Conservation (phyloP, 1,140 invertebrate species). For the Asbolus verrucosus region DNA sequence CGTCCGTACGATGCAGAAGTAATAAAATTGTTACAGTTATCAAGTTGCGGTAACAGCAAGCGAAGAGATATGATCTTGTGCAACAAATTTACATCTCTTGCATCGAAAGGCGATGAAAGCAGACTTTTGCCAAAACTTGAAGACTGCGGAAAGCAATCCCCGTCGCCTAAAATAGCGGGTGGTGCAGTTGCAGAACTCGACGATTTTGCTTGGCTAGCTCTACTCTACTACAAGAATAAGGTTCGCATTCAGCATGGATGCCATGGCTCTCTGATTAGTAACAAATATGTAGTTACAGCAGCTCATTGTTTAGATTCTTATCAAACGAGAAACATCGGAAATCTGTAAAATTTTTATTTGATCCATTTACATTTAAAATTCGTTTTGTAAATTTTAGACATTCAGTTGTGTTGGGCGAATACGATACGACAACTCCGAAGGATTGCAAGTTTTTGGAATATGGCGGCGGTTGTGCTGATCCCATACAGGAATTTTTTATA, state of each 20-base stretch:
- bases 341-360: slow-evolving; percentile 19
- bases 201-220: slow-evolving; percentile 68
- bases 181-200: slow-evolving; percentile 64
- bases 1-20: too few relatives aligned
- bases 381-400: not conserved
- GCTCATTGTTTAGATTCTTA: slow-evolving; percentile 67
- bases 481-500: not conserved
- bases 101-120: too few relatives aligned
- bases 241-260: slow-evolving; percentile 62
- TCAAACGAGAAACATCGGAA: slow-evolving; percentile 46
- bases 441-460: slow-evolving; percentile 63
- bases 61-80: too few relatives aligned
- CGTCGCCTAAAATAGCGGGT: not conserved
- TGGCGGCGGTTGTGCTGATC: slow-evolving; percentile 38
- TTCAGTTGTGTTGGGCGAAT: slow-evolving; percentile 68
- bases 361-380: too few relatives aligned
- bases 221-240: slow-evolving; percentile 57
- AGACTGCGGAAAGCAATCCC: not conserved
- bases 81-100: too few relatives aligned
- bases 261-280: slow-evolving; percentile 67
- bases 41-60: not conserved
- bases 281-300: slow-evolving; percentile 69
- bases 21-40: too few relatives aligned
- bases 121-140: not conserved
- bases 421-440: slow-evolving; percentile 65